A percentile compares a stretch with the other conserved stretches of the same genome.
Conservation (phyloP, 2,113 vertebrate species). For the Polypterus senegalus region DNA sequence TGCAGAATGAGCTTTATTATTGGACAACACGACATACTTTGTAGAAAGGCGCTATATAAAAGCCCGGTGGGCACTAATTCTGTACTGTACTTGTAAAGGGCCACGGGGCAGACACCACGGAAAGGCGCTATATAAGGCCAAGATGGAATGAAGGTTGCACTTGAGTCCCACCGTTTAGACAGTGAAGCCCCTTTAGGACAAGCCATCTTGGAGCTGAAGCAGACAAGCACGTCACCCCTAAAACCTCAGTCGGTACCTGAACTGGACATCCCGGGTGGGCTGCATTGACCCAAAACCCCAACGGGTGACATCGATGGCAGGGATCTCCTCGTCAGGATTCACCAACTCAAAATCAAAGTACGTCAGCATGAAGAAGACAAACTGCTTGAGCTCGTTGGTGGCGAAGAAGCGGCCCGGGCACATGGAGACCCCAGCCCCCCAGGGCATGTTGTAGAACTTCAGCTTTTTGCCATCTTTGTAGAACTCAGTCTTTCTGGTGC, state of each 20-base stretch:
- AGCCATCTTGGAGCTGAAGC: too few relatives aligned
- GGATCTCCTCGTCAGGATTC: conserved; percentile 45
- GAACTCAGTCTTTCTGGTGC: conserved; percentile 67
- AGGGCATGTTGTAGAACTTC: conserved; percentile 79
- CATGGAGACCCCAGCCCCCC: conserved; percentile 69
- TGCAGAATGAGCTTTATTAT: too few relatives aligned
- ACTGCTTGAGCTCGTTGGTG: conserved; percentile 72
- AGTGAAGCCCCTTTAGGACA: too few relatives aligned
- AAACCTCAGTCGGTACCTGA: conserved; percentile 54
- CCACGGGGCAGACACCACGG: too few relatives aligned
- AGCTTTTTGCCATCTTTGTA: conserved; percentile 67
- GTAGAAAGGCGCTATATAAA: too few relatives aligned
- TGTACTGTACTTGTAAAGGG: too few relatives aligned
- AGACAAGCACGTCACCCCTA: conserved; percentile 11
- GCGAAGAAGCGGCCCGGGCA: conserved; percentile 83
- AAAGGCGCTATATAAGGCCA: too few relatives aligned
- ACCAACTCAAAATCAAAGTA: conserved; percentile 75
- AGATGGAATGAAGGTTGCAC: too few relatives aligned
- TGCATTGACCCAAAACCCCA: conserved; percentile 77
- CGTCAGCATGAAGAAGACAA: conserved; percentile 66
- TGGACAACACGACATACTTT: too few relatives aligned
- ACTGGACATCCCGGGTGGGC: conserved; percentile 51
- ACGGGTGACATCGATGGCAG: conserved; percentile 48
- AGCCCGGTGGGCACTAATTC: too few relatives aligned
- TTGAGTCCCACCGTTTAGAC: too few relatives aligned